A percentile compares a stretch with the other conserved stretches of the same genome.
Evolutionary conservation across 2,888 invertebrate genomes (phyloP).

Genomic region (Heteromyza rotundicornis): DNA sequence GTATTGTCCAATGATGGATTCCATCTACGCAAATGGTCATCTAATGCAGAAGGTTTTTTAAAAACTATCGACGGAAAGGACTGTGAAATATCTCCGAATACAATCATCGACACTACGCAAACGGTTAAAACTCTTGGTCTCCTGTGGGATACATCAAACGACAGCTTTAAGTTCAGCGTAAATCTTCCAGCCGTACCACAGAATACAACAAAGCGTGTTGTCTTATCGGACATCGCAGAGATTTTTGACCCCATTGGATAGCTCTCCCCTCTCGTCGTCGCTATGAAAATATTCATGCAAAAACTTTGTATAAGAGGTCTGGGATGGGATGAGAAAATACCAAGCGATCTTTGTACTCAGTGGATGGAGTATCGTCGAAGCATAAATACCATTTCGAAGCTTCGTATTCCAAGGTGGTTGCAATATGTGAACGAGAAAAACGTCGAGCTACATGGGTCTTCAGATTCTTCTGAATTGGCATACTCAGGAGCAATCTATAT

Average conservation of each 20-base stretch:
- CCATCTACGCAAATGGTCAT: conserved; percentile 12
- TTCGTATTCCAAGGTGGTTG: conserved; percentile 11
- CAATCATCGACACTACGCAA: conserved; percentile 11
- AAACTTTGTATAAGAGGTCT: conserved; percentile 13
- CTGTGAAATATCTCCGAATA: conserved; percentile 9
- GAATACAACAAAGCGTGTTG: background rate
- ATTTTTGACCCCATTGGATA: conserved; percentile 18
- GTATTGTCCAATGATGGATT: conserved; percentile 1
- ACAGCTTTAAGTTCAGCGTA: conserved; percentile 18
- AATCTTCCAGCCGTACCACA: conserved; percentile 5
- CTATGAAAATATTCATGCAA: conserved; percentile 19
- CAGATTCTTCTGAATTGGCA: conserved; percentile 12
- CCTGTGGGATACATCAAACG: conserved; percentile 12
- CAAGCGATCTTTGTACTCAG: background rate
- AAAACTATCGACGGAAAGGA: conserved; percentile 9
- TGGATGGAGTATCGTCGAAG: conserved; percentile 11
- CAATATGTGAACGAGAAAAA: conserved; percentile 1
- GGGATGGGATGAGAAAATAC: conserved; percentile 17
- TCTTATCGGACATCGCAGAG: conserved; percentile 13
- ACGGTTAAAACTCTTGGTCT: conserved; percentile 21
- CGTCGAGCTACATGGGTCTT: conserved; percentile 16
- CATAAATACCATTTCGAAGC: background rate
- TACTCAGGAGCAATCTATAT: conserved; percentile 13
- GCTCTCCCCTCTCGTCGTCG: conserved; percentile 11
- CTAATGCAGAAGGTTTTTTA: conserved; percentile 9